phyloP scores from a whole-genome alignment of 2,888 invertebrate genomes.

The Lasioglossum malachurum region DNA sequence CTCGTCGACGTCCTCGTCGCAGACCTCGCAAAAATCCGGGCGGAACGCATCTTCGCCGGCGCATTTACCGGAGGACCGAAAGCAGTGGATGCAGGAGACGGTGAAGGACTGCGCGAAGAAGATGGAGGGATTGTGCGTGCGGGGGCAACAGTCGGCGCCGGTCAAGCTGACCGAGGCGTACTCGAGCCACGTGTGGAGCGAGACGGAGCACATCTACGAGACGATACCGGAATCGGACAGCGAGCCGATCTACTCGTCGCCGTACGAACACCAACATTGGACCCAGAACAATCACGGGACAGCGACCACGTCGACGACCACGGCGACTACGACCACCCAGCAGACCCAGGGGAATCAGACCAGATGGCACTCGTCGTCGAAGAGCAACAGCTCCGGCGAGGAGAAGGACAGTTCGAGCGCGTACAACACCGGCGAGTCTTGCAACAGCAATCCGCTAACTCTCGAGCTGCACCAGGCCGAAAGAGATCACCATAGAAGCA shows the following conservation, averaged over 20 bases:
- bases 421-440: slow-evolving; percentile 92
- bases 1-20: slow-evolving; percentile 74
- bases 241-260: slow-evolving; percentile 88
- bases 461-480: slow-evolving; percentile 85
- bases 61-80: slow-evolving; percentile 77
- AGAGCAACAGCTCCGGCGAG: slow-evolving; percentile 86
- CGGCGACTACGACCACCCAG: slow-evolving; percentile 1
- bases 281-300: slow-evolving; percentile 57
- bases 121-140: slow-evolving; percentile 74
- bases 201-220: slow-evolving; percentile 89
- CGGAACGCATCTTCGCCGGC: slow-evolving; percentile 71
- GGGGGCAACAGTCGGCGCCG: slow-evolving; percentile 68
- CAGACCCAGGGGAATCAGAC: slow-evolving; percentile 63
- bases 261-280: slow-evolving; percentile 86
- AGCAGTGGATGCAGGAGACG: slow-evolving; percentile 78
- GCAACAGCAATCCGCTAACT: slow-evolving; percentile 88
- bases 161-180: slow-evolving; percentile 80
- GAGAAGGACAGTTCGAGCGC: slow-evolving; percentile 90
- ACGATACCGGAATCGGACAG: slow-evolving; percentile 88
- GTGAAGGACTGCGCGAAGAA: slow-evolving; percentile 79
- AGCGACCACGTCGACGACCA: slow-evolving; percentile 35
- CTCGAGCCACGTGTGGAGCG: slow-evolving; percentile 82
- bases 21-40: slow-evolving; percentile 72
- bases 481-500: slow-evolving; percentile 83
- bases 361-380: slow-evolving; percentile 80